phyloP scores from a whole-genome alignment of 2,888 invertebrate species.

The Petrolisthes manimaculis region DNA sequence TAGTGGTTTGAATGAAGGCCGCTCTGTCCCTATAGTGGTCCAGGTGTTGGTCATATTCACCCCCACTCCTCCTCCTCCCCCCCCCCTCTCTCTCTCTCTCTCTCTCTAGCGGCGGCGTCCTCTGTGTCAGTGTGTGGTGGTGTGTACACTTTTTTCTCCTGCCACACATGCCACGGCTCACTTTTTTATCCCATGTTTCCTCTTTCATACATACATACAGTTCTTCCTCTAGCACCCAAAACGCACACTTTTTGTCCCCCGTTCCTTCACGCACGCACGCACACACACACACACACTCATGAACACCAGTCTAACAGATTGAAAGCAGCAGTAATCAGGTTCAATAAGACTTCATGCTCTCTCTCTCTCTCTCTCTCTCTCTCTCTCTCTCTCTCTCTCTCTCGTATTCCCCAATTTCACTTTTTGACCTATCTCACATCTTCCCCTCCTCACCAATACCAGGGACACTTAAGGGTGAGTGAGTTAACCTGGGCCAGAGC shows the following conservation, averaged over 20 bases:
- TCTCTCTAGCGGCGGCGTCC: background rate
- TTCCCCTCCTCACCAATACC: too few species aligned
- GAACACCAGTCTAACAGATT: too few species aligned
- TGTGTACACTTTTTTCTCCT: background rate
- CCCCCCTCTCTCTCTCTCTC: conserved; percentile 25
- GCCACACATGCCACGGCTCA: background rate
- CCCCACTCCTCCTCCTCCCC: background rate
- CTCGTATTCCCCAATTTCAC: background rate
- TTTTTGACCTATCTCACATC: too few species aligned
- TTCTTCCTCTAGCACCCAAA: background rate
- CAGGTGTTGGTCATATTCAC: too few species aligned
- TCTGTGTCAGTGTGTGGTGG: background rate
- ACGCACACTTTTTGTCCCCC: background rate
- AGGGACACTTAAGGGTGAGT: too few species aligned
- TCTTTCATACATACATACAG: background rate
- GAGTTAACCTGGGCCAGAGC: too few species aligned
- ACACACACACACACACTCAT: too few species aligned
- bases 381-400: background rate
- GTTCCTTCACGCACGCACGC: background rate
- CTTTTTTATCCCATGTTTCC: background rate
- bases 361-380: background rate
- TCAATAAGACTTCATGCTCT: background rate
- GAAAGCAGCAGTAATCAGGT: too few species aligned
- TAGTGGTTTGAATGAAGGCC: background rate
- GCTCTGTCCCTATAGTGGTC: background rate